Evolutionary conservation across 2,888 invertebrate species (phyloP).

Genomic region (Hydrotaea diabolus): DNA sequence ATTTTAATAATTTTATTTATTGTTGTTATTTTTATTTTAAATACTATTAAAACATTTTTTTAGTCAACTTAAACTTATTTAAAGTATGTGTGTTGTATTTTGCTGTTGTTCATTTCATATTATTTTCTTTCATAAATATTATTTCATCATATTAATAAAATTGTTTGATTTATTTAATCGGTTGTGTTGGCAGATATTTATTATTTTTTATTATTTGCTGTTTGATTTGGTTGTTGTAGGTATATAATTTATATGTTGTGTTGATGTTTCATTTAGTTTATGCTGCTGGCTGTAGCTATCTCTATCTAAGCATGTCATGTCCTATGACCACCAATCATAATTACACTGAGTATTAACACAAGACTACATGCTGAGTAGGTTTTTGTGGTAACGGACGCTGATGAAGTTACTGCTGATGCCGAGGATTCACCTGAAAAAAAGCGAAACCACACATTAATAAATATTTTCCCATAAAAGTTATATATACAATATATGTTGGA

Average conservation of each 20-base stretch:
- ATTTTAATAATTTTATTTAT: constrained; percentile 60
- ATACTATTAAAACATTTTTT: constrained; percentile 46
- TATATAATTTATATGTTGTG: background rate
- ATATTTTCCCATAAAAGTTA: background rate
- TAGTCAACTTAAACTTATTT: constrained; percentile 48
- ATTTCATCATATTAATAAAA: constrained; percentile 54
- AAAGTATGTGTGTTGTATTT: constrained; percentile 36
- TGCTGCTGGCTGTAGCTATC: constrained; percentile 23
- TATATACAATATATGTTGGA: background rate
- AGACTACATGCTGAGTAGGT: constrained; percentile 76
- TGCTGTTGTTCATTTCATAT: constrained; percentile 32
- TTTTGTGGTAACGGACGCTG: constrained; percentile 76
- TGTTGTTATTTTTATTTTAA: constrained; percentile 73
- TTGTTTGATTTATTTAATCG: constrained; percentile 67
- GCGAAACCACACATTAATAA: background rate
- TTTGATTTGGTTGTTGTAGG: constrained; percentile 53
- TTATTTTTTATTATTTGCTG: constrained; percentile 46
- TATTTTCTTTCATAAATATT: constrained; percentile 21
- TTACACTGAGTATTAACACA: constrained; percentile 74
- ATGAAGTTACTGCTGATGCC: constrained; percentile 80
- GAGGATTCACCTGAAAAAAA: constrained; percentile 78
- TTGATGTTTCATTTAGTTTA: constrained; percentile 48
- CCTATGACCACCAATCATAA: constrained; percentile 72
- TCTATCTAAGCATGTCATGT: constrained; percentile 77
- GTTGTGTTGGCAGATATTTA: constrained; percentile 72